Evolutionary conservation across 2,113 vertebrate genomes (phyloP).

Genomic region (Mus spicilegus): DNA sequence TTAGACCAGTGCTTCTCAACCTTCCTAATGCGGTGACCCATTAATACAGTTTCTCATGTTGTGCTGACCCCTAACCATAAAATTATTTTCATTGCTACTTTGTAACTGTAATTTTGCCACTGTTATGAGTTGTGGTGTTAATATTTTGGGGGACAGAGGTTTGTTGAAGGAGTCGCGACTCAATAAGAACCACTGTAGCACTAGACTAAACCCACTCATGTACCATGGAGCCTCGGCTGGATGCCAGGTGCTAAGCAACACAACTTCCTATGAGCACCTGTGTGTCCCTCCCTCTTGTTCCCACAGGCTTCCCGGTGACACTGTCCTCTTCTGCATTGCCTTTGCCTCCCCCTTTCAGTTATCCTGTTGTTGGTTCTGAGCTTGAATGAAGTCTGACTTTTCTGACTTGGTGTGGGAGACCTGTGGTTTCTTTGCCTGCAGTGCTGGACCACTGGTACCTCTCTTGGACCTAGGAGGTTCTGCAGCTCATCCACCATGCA

Average conservation of each 20-base stretch:
- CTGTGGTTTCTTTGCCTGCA: neutral
- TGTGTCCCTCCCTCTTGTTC: neutral
- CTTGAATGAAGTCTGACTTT: neutral
- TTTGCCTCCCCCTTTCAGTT: neutral
- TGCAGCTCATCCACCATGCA: rapidly evolving
- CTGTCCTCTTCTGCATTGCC: too few relatives aligned
- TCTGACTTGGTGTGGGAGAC: rapidly evolving
- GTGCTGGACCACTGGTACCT: rapidly evolving
- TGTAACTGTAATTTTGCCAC: neutral
- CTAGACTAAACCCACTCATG: neutral
- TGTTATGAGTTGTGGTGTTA: neutral
- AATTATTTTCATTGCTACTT: neutral
- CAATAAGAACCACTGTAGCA: neutral
- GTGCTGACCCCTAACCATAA: neutral
- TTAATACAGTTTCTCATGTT: neutral
- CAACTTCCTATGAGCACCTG: neutral
- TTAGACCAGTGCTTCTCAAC: neutral
- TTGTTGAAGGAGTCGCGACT: neutral
- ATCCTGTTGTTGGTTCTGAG: neutral
- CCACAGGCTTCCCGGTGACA: neutral
- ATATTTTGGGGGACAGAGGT: neutral
- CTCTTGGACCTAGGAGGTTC: neutral
- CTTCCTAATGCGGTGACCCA: neutral
- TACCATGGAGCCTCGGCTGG: too few relatives aligned
- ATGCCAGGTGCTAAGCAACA: rapidly evolving